Evolutionary conservation across 1,140 invertebrate species (phyloP), one percentile per base, ranked within the genome.

Genomic region (Propsilocerus akamusi): DNA sequence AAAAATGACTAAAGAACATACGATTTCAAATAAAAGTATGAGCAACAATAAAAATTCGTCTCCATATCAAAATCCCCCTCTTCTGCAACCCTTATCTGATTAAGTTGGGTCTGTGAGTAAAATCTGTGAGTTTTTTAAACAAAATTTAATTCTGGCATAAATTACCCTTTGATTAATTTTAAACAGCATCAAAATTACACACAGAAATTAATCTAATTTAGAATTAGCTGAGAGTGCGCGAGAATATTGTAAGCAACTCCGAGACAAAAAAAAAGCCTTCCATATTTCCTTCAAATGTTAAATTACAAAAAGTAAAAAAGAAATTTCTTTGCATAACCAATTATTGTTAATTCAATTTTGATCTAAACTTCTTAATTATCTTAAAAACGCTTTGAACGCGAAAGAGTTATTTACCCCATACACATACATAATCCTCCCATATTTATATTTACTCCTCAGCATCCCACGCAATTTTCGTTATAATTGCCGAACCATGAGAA

Each of bases 141-240:
- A 30, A 2, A 11, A 30, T 30, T 30, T n/a, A 30, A 2, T 41
- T 37, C 22, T n/a, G 17, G 34, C 34, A 41, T 41, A 41, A 41
- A 41, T 41, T 41, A 20, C 14, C 34, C 34, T 41, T 41, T 41
- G 34, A 41, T 41, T 41, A 41, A 41, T 41, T 41, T 41, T 41
- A 20, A n/a, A 41, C 34, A 20, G 17, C 34, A 41, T 41, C 22
- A 41, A 41, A 41, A 20, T 41, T 41, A 20, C 17, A 41, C 28
- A 10, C 8, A 14, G 22, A 41, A 41, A 41, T 41, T 41, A 41
- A 41, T 41, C 34, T 41, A 41, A 41, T 41, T 41, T 41, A 41
- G 22, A 41, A 20, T 17, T 10, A 20, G n/a, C 34, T n/a, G n/a
- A n/a, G n/a, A n/a, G n/a, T n/a, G 34, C 17, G 34, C 34, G 8